Base-by-base conservation (phyloP, 1,140 invertebrate species). In the Parapsyche elsis region DNA sequence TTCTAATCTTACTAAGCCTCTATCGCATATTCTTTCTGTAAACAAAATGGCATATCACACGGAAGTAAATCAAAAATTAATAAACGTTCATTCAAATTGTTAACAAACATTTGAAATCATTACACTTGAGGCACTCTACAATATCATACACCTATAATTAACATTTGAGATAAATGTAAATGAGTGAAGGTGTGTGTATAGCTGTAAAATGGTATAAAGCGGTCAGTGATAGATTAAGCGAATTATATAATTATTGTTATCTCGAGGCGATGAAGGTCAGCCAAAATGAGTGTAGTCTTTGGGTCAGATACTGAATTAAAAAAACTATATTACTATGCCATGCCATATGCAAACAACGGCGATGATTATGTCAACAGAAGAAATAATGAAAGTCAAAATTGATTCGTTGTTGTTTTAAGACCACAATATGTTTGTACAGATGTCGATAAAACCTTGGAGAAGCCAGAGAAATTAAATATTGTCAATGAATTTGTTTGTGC, bases 391-490 rank as follows among this genome's bases (percentile, higher is more conserved):
- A 38, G 30, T 38, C 30, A 38, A 38, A 38, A 38, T 38, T 7
- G 30, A 38, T 38, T 38, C 30, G 2, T 7, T 1, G 30, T 38
- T 38, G 30, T 38, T 38, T 38, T 1, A 38, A 38, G 30, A 38
- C 30, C 30, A 38, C 30, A 38, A 38, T 38, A 7, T 61, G 9
- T 61, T 61, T 61, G 9, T 1, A 19, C 57, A 61, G 57, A 1
- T 61, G 57, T 1, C 19, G 16, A 61, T 19, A 61, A 61, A 9
- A 9, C 19, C 24, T 23, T 67, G 12, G 10, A 12, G n/a, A 23
- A 67, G 10, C 24, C n/a, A 61, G 19, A 67, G 24, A 67, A 23
- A 5, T 67, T 23, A 30, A 67, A 67, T 67, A 67, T 53, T 53
- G 49, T 14, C 30, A 38, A 38, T 38, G 30, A 19, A 61, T 21